phyloP scores from a whole-genome alignment of 2,797 vertebrate species.

The Enteromius mattozi region DNA sequence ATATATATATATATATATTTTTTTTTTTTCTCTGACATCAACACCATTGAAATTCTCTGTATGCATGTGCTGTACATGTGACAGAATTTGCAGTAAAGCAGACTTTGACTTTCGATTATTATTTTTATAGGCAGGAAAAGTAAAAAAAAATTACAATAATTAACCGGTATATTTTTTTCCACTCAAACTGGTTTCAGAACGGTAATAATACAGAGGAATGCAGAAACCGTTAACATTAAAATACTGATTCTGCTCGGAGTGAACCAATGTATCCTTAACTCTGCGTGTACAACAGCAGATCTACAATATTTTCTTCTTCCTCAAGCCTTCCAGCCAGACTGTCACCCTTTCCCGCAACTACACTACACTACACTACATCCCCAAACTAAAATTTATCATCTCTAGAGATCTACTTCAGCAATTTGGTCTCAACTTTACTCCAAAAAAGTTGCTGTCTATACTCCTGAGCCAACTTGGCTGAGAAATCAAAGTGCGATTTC shows the following conservation, averaged over 20 bases:
- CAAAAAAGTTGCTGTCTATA: neutral
- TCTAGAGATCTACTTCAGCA: neutral
- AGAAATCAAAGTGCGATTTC: neutral
- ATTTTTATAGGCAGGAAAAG: too few relatives aligned
- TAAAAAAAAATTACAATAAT: too few relatives aligned
- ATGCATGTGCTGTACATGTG: too few relatives aligned
- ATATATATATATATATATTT: too few relatives aligned
- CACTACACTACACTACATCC: too few relatives aligned
- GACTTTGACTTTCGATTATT: too few relatives aligned
- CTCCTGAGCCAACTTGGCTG: constrained; percentile 15
- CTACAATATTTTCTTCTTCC: neutral
- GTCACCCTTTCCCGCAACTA: neutral
- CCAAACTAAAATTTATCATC: neutral
- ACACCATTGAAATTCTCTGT: too few relatives aligned
- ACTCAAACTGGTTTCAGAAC: too few relatives aligned
- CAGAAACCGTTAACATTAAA: neutral
- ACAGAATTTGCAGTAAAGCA: too few relatives aligned
- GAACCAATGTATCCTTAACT: neutral
- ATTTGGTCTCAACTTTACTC: neutral
- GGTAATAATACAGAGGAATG: too few relatives aligned
- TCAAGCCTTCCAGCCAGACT: neutral
- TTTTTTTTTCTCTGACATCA: too few relatives aligned
- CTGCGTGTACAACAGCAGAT: neutral
- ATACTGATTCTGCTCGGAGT: neutral
- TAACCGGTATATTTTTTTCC: too few relatives aligned